Conservation (phyloP, 2,888 invertebrate genomes). For the Cataglyphis albicans region DNA sequence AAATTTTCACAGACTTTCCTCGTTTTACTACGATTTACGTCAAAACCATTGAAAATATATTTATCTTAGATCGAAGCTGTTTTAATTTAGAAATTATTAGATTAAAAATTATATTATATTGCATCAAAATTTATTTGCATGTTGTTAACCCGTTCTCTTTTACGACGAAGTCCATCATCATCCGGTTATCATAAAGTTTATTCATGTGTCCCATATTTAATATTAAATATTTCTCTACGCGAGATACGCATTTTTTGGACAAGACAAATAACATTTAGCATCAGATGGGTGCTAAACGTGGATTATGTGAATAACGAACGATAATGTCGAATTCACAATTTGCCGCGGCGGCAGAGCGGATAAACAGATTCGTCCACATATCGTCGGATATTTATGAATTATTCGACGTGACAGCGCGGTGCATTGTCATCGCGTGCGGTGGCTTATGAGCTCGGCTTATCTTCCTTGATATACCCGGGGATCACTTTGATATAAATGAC, state of each 20-base stretch:
- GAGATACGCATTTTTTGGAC: not conserved
- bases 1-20: conserved; percentile 16
- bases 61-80: not conserved
- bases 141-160: not conserved
- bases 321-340: conserved; percentile 15
- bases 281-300: conserved; percentile 4
- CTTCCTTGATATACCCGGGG: conserved; percentile 47
- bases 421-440: conserved; percentile 59
- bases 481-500: conserved; percentile 63
- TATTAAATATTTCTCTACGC: not conserved
- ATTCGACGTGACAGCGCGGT: conserved; percentile 51
- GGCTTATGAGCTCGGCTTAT: conserved; percentile 60
- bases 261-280: conserved; percentile 16
- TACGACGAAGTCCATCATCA: not conserved
- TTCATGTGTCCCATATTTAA: not conserved
- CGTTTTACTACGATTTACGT: conserved; percentile 15
- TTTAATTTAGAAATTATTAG: not conserved
- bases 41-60: conserved; percentile 19
- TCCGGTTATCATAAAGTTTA: not conserved
- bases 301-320: not conserved
- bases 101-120: not conserved
- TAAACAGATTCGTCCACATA: conserved; percentile 39
- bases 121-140: not conserved
- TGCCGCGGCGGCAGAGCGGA: not conserved
- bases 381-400: conserved; percentile 53